phyloP scores from a whole-genome alignment of 2,888 invertebrate species.

The Aphodius sticticus region DNA sequence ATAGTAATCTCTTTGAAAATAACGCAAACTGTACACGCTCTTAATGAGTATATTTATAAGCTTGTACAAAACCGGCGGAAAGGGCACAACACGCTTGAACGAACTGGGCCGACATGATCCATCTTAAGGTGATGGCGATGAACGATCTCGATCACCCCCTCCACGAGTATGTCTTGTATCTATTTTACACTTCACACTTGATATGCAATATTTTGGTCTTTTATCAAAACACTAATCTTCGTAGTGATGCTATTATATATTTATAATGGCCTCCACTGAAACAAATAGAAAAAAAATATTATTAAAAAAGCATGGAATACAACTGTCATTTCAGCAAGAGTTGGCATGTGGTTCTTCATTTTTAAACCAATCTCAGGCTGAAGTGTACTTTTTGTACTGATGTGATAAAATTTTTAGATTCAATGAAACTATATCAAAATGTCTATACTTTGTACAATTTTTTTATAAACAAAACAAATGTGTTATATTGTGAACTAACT shows the following conservation, averaged over 20 bases:
- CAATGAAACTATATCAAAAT: no score
- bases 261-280: not conserved
- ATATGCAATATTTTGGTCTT: not conserved
- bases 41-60: not conserved
- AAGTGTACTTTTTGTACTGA: no score
- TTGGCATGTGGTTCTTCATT: no score
- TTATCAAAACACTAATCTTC: not conserved
- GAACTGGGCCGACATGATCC: not conserved
- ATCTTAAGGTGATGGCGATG: not conserved
- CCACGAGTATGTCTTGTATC: not conserved
- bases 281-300: not conserved
- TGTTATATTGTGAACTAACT: no score
- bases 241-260: not conserved
- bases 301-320: not conserved
- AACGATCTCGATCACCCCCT: not conserved
- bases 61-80: not conserved
- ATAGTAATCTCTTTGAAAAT: not conserved
- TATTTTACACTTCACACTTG: not conserved
- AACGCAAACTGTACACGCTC: slow-evolving; percentile 4
- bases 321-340: no score
- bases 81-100: not conserved
- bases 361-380: no score
- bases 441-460: no score
- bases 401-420: no score
- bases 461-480: no score